Evolutionary conservation across 2,113 vertebrate species (phyloP), one percentile per base, ranked within the genome.

Genomic region (Empidonax traillii): DNA sequence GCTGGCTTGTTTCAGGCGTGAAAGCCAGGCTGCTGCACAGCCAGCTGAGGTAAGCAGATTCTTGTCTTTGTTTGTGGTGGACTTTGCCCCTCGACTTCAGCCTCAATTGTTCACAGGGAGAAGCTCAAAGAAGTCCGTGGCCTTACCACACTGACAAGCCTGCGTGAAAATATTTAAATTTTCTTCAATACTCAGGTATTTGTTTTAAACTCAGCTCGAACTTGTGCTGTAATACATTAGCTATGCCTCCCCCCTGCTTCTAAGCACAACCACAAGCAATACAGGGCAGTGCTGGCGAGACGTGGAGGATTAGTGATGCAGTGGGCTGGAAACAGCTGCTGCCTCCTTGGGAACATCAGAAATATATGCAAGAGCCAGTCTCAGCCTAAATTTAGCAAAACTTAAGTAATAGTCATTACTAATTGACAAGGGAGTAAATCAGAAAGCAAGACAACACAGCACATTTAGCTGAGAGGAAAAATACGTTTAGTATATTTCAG

Each of bases 31-130:
- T 85, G 74, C 85, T 69, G 44, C 8, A 20, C 56, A 80, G 75
- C 28, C 82, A 88, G 82, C 93, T 92, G 93, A 94, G 69, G 41
- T 78, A 95, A 94, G 92, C 46, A 3, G 68, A 95, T 96, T 96
- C 92, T 91, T 88, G 77, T 53, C 78, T 93, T 83, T 91, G 47
- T 95, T 77, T 69, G 44, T 20, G 68, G 24, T 41, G 73, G 75
- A 94, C 93, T 90, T 94, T 90, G 87, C 27, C 88, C 75, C 41
- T 55, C 5, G 2, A 77, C 86, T 92, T 84, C 84, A 81, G 73
- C 84, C 65, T 77, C 83, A 31, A 39, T 68, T 94, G 61, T 88
- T 93, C 63, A 30, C 73, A 35, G 8, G 27, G 61, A 83, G 66
- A 91, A 82, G 72, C 91, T 82, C 75, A 73, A 89, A 88, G 75